Base-by-base conservation (phyloP, 2,888 invertebrate genomes). In the Eledone cirrhosa region DNA sequence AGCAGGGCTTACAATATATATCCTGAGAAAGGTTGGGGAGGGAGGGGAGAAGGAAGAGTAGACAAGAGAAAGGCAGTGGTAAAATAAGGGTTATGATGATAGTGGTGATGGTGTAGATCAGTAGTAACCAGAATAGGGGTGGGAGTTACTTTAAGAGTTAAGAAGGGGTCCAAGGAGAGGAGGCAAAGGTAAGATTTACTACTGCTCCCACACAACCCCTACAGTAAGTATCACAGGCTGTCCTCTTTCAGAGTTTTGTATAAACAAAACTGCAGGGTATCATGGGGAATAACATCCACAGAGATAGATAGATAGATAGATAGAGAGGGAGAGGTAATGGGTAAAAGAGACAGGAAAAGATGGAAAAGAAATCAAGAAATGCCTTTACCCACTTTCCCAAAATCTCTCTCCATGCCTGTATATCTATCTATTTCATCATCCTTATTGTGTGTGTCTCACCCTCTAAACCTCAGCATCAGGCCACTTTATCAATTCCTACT, bases 201-300 rank as follows among this genome's bases (percentile, higher is more conserved):
- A 41, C 41, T 41, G 41, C 41, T 41, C 41, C 41, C n/a, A 72
- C n/a, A 72, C 33, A 33, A 41, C 41, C 11, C n/a, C 31, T 41
- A 72, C 33, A 33, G 72, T 72, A 72, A n/a, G n/a, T 41, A n/a
- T n/a, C 72, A n/a, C 72, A 31, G 41, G 33, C 72, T 72, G 72
- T 41, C 33, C 72, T 41, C 41, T 72, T 67, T 67, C 67, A 72
- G 41, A 72, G 33, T 31, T 31, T 24, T 72, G 72, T 33, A n/a
- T 69, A 69, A 69, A 69, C 69, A 69, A 33, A 72, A 14, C 72
- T 41, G 41, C 41, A 72, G 33, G 31, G 33, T 22, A 72, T 72
- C 22, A 72, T 72, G 72, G 72, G 72, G 31, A 72, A 72, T 16
- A n/a, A 24, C 11, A 72, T 19, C n/a, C 31, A 41, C 31, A 14